Conservation (phyloP, 2,888 invertebrate genomes). For the Lithophane ornitopus region DNA sequence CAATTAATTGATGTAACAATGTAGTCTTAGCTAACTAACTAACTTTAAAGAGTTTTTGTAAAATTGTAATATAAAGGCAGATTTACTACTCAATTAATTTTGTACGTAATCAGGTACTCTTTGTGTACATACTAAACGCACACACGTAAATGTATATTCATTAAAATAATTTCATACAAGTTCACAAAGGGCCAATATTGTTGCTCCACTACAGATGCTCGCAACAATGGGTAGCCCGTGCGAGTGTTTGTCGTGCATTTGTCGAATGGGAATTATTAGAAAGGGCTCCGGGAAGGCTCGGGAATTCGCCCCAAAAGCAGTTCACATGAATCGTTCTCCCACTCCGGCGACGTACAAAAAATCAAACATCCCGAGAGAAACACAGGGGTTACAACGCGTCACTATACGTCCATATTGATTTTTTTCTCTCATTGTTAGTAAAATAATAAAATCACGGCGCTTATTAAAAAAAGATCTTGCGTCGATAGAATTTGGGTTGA, state of each 20-base stretch:
- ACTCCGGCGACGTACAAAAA: slow-evolving; percentile 89
- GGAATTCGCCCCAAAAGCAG: slow-evolving; percentile 91
- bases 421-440: slow-evolving; percentile 89
- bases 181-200: slow-evolving; percentile 84
- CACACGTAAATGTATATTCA: slow-evolving; percentile 72
- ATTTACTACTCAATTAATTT: slow-evolving; percentile 50
- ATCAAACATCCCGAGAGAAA: slow-evolving; percentile 90
- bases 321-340: slow-evolving; percentile 90
- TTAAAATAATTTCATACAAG: slow-evolving; percentile 81
- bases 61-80: slow-evolving; percentile 36
- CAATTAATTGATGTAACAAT: slow-evolving; percentile 22
- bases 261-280: slow-evolving; percentile 90
- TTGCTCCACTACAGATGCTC: slow-evolving; percentile 86
- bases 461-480: slow-evolving; percentile 86
- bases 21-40: neutral
- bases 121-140: slow-evolving; percentile 57
- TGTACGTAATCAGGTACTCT: slow-evolving; percentile 53
- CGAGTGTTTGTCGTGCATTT: slow-evolving; percentile 90
- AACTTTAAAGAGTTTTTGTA: slow-evolving; percentile 37
- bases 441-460: slow-evolving; percentile 86
- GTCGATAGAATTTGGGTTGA: slow-evolving; percentile 86
- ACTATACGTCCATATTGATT: slow-evolving; percentile 89
- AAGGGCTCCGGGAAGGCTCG: slow-evolving; percentile 90
- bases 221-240: slow-evolving; percentile 88
- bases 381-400: slow-evolving; percentile 90